These are phyloP conservation scores for Apus apus DNA, from an alignment of 2,113 vertebrate species.

Conservation along the genomic window DNA sequence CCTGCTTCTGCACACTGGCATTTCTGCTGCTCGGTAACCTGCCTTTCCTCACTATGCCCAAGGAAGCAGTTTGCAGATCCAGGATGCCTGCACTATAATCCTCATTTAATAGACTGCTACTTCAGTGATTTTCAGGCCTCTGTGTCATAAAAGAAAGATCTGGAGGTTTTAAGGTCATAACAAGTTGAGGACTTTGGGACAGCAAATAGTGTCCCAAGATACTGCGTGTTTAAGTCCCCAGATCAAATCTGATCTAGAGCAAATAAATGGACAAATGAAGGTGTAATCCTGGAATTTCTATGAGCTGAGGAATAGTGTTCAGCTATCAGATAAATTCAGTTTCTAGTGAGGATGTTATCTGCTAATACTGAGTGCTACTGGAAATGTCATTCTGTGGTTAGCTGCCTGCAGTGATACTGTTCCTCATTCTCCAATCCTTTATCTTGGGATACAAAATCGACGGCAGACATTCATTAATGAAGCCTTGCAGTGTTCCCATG, in stretches of 20 bases:
- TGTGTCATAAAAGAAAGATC: constrained; percentile 21
- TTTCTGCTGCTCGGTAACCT: neutral
- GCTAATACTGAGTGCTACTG: neutral
- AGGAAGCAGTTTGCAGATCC: neutral
- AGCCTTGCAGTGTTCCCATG: neutral
- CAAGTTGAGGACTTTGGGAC: neutral
- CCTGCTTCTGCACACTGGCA: accelerated
- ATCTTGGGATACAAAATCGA: neutral
- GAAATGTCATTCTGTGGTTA: neutral
- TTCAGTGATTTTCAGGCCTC: neutral
- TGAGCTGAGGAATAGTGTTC: neutral
- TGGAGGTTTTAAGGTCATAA: constrained; percentile 9
- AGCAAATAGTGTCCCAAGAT: neutral
- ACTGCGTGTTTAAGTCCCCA: neutral
- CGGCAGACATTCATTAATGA: neutral
- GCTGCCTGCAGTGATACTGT: neutral
- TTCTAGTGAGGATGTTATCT: neutral
- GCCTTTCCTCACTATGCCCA: neutral
- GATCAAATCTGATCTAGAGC: neutral
- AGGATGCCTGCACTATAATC: neutral
- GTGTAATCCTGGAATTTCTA: constrained; percentile 2
- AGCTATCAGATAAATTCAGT: neutral
- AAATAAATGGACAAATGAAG: constrained; percentile 28
- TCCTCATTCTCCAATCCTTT: neutral
- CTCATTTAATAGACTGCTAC: neutral